Base-by-base conservation (phyloP, 1,140 invertebrate species). In the Nylanderia fulva region DNA sequence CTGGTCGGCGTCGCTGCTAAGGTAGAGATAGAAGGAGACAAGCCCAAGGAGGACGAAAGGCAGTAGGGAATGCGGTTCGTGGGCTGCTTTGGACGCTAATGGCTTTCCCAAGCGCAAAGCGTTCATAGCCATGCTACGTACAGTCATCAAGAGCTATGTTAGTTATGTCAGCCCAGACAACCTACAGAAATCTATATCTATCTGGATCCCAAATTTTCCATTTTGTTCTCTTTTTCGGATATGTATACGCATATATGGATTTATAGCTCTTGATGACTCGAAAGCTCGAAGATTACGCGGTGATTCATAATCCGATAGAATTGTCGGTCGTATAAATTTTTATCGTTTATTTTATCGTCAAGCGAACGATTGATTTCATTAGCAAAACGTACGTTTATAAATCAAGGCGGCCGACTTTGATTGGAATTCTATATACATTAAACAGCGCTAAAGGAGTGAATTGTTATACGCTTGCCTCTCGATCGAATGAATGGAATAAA, bases 51-150 rank as follows among this genome's bases (percentile, higher is more conserved):
- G 71, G 45, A 54, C 64, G 79, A 77, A 77, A 68, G 66, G 64
- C 75, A 72, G 79, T 48, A 60, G 69, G 63, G 71, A 85, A 83
- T 66, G 88, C 63, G 60, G 61, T 39, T 86, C 74, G 88, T 69
- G 86, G 69, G 68, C 87, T 87, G 82, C 21, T 84, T 85, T 66
- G 76, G 90, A 88, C 85, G 89, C 85, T 91, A 92, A 92, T 92
- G 90, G 90, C 83, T 91, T 91, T 91, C 74, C 89, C 71, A 83
- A 74, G 45, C 76, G 84, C 85, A 76, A 84, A 91, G 88, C 88
- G 76, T 82, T 75, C 83, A 74, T 75, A 74, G 69, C 69, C 85
- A 72, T 68, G 64, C 33, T 79, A 61, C 56, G 77, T 69, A 63
- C 72, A 80, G 84, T 68, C 48, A 79, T 85, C 63, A 72, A 61